These are phyloP conservation scores for Corythornis vintsioides DNA, from an alignment of 2,113 vertebrate genomes.

Conservation along the genomic window DNA sequence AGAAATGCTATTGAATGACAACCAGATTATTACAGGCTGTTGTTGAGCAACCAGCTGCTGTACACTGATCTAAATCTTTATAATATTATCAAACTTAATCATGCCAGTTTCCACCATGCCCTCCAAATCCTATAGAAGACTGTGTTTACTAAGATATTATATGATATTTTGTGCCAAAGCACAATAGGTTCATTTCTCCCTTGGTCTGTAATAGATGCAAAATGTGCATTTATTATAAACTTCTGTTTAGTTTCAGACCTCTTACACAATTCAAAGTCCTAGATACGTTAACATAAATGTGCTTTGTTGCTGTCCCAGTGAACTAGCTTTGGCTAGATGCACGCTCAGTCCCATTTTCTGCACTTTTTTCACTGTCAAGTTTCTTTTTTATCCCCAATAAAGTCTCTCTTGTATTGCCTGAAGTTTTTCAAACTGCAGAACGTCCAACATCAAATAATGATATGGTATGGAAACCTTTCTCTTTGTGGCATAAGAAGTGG, in stretches of 20 bases:
- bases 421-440: background rate
- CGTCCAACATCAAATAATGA: background rate
- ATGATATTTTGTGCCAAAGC: background rate
- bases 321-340: background rate
- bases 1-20: background rate
- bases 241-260: background rate
- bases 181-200: background rate
- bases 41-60: background rate
- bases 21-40: background rate
- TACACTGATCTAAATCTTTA: background rate
- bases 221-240: background rate
- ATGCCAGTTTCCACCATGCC: background rate
- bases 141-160: background rate
- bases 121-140: background rate
- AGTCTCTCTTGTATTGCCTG: background rate
- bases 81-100: background rate
- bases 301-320: background rate
- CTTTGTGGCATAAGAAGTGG: background rate
- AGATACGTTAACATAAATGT: background rate
- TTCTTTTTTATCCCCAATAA: background rate
- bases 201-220: background rate
- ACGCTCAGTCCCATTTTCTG: rapidly evolving
- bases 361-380: background rate
- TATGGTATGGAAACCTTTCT: background rate
- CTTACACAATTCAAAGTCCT: background rate